These are phyloP conservation scores for Pipistrellus nathusii DNA, from an alignment of 2,797 vertebrate species.

Conservation along the genomic window DNA sequence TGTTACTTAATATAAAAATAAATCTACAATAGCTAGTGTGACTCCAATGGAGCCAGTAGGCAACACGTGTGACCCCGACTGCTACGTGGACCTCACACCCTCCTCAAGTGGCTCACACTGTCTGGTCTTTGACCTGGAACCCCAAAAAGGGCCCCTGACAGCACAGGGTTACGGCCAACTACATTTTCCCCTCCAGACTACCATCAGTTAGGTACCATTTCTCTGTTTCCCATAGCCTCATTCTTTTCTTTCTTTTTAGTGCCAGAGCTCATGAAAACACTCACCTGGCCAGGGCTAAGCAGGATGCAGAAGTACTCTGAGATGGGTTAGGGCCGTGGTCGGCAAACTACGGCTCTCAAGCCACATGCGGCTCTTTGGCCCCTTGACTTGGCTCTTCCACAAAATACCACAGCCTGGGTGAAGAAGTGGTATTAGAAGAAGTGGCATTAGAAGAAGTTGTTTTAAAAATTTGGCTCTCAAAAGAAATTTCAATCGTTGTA, in stretches of 20 bases:
- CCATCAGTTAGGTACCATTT: neutral
- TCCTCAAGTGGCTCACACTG: neutral
- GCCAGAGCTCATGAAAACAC: neutral
- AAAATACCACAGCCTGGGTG: too few relatives aligned
- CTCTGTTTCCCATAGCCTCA: neutral
- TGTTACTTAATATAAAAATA: constrained; percentile 85
- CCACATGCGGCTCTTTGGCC: too few relatives aligned
- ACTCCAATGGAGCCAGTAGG: neutral
- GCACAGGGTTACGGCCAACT: neutral
- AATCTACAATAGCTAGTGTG: constrained; percentile 82
- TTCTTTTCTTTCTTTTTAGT: neutral
- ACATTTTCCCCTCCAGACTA: neutral
- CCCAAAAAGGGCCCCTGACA: neutral
- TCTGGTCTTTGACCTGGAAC: neutral
- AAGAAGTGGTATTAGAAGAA: too few relatives aligned
- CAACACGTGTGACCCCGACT: neutral
- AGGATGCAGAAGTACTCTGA: neutral
- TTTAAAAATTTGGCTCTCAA: too few relatives aligned
- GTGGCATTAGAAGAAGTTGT: too few relatives aligned
- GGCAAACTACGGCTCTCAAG: too few relatives aligned
- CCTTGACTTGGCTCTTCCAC: too few relatives aligned
- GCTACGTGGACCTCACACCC: accelerated
- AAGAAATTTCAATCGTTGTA: too few relatives aligned
- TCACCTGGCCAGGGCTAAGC: neutral
- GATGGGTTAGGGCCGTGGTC: too few relatives aligned